Conservation (phyloP, 2,888 invertebrate species). For the Apantesis nais region DNA sequence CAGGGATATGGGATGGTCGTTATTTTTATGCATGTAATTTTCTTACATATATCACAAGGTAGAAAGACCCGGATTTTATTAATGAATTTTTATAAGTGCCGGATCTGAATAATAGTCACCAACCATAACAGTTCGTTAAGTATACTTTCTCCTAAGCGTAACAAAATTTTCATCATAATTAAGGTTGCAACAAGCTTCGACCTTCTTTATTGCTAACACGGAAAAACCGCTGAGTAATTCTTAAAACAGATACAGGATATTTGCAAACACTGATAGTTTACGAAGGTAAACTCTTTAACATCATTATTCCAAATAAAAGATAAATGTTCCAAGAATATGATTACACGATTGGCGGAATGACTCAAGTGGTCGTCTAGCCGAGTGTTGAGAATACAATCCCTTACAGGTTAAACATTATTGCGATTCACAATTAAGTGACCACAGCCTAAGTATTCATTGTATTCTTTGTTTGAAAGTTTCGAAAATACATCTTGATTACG, state of each 20-base stretch:
- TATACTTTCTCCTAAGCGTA: conserved; percentile 3
- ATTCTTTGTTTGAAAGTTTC: not conserved
- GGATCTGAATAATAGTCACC: not conserved
- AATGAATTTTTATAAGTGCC: not conserved
- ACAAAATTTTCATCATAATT: conserved; percentile 3
- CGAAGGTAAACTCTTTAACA: not conserved
- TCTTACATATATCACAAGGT: not conserved
- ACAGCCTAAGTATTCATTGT: not conserved
- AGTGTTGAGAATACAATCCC: not conserved
- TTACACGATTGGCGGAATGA: not conserved
- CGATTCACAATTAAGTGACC: not conserved
- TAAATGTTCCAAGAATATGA: not conserved
- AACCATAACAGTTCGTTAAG: not conserved
- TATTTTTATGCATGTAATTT: not conserved
- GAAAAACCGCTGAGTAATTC: conserved; percentile 11
- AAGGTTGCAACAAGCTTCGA: conserved; percentile 8
- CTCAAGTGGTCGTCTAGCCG: not conserved
- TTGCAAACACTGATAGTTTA: not conserved
- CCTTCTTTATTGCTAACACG: conserved; percentile 9
- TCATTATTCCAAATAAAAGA: not conserved
- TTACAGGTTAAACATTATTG: not conserved
- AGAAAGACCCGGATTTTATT: not conserved
- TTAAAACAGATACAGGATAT: conserved; percentile 7
- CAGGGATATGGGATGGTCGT: not conserved
- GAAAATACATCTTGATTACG: not conserved